Base-by-base conservation (phyloP, 1,140 invertebrate species). In the Drosophila quadrilineata region DNA sequence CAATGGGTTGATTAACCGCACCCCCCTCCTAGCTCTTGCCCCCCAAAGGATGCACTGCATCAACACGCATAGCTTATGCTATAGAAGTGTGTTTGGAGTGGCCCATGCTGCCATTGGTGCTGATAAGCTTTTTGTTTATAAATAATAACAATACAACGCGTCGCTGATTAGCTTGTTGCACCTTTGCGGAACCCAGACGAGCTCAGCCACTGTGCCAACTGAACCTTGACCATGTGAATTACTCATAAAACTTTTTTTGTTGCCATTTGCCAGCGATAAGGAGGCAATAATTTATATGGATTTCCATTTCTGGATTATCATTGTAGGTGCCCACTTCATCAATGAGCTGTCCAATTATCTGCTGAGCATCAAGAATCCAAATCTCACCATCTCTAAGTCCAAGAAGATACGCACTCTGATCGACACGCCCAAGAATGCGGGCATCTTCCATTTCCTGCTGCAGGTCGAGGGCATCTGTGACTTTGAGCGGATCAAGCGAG, bases 381-480 rank as follows among this genome's bases (percentile, higher is more conserved):
- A 92, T 12, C 72, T 94, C 19, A 92, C 93, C 60, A 94, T 94
- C 74, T 92, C 94, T 22, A 90, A 91, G 59, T 92, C 91, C 0
- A 92, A 92, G 31, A 93, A 93, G 9, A 91, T 94, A 3, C 91
- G 93, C 10, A 92, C 93, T 0, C 87, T 94, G 6, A 90, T 94
- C 8, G 94, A 94, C 79, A 94, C 94, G 0, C 91, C 92, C 9
- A 89, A 93, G 58, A 95, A 94, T 75, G 93, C 94, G 54, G 94
- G 94, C 10, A 93, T 94, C 43, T 92, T 94, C 63, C 92, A 94
- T 70, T 92, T 94, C 2, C 87, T 95, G 2, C 89, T 94, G 3
- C 91, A 91, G 48, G 90, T 94, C 3, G 92, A 92, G 87, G 94
- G 94, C 69, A 56, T 63, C 16, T 90, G 90, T 38, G 88, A 92